A percentile compares a stretch with the other conserved stretches of the same genome.
These are phyloP conservation scores for Sprattus sprattus DNA, from an alignment of 2,113 vertebrate genomes.

Conservation along the genomic window DNA sequence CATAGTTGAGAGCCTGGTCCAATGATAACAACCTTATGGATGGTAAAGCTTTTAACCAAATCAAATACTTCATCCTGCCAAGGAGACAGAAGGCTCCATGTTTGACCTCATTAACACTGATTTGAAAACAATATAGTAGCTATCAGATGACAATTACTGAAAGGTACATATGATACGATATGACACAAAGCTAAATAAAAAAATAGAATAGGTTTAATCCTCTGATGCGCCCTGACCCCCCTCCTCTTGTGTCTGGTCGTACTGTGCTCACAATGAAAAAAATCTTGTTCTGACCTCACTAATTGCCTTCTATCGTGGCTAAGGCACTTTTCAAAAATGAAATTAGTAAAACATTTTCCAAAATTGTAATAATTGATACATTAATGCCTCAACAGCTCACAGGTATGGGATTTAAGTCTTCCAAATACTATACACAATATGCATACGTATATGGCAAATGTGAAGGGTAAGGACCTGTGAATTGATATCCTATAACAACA, in stretches of 20 bases:
- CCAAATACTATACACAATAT: slow-evolving; percentile 31
- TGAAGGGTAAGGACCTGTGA: background rate
- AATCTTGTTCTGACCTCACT: slow-evolving; percentile 34
- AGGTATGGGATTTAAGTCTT: slow-evolving; percentile 29
- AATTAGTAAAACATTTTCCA: slow-evolving; percentile 2
- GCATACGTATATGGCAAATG: background rate
- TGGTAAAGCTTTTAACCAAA: slow-evolving; percentile 95
- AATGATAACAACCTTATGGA: slow-evolving; percentile 71
- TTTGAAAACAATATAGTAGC: slow-evolving; percentile 67
- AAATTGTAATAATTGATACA: slow-evolving; percentile 25
- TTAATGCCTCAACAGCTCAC: slow-evolving; percentile 24
- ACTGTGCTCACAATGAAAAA: slow-evolving; percentile 27
- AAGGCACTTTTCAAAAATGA: slow-evolving; percentile 91
- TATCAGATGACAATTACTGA: slow-evolving; percentile 72
- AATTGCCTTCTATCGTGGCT: slow-evolving; percentile 77
- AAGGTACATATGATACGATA: slow-evolving; percentile 37
- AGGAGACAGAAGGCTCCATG: slow-evolving; percentile 63
- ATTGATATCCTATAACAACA: slow-evolving; percentile 3
- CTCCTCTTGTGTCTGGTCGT: background rate
- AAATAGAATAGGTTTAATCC: slow-evolving; percentile 38
- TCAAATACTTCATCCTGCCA: slow-evolving; percentile 58
- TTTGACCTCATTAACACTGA: slow-evolving; percentile 76
- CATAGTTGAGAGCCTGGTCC: slow-evolving; percentile 84
- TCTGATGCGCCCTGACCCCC: slow-evolving; percentile 11
- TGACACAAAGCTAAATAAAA: slow-evolving; percentile 76